Evolutionary conservation across 30 jellyfish, hydroid and myxozoan genomes (phyloP).

Genomic region (Hydra vulgaris): DNA sequence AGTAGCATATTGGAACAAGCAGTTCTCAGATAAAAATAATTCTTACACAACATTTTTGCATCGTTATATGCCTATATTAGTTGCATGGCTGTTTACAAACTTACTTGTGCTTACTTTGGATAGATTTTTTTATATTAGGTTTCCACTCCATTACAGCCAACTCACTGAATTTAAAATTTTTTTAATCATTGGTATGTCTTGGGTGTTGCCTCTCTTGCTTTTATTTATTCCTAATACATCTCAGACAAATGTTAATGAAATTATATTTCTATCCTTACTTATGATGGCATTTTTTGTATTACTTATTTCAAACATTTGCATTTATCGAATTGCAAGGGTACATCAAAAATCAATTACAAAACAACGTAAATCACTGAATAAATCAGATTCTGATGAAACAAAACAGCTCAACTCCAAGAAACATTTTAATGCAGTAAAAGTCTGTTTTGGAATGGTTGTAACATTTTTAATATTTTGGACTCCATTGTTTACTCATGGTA

Average conservation of each 20-base stretch:
- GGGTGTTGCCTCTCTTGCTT: not conserved
- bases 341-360: not conserved
- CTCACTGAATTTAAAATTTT: not conserved
- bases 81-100: not conserved
- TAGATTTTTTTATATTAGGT: not conserved
- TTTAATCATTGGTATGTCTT: not conserved
- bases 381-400: not conserved
- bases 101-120: not conserved
- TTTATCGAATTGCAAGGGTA: not conserved
- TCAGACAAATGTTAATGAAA: not conserved
- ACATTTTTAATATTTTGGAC: not conserved
- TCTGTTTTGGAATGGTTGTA: not conserved
- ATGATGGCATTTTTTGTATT: not conserved
- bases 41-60: not conserved
- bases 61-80: not conserved
- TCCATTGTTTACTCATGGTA: not conserved
- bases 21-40: not conserved
- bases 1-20: not conserved
- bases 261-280: not conserved
- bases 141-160: not conserved
- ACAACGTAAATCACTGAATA: not conserved
- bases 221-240: not conserved
- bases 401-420: not conserved
- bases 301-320: not conserved
- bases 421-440: not conserved